These are phyloP conservation scores for Callorhinus ursinus DNA, from an alignment of 2,113 vertebrate species.

Conservation along the genomic window DNA sequence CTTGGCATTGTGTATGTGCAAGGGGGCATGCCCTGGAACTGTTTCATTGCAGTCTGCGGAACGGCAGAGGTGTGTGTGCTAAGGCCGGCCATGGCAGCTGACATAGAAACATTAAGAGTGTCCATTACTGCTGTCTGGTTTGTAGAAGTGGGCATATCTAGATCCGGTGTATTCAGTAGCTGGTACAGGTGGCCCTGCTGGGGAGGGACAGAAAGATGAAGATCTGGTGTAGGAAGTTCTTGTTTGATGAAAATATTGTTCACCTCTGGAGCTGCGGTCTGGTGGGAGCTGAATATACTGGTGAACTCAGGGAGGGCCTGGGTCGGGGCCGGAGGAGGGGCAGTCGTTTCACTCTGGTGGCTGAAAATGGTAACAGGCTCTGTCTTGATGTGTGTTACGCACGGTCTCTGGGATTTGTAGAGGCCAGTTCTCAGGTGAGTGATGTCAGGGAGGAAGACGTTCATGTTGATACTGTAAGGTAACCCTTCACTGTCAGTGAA, in stretches of 20 bases:
- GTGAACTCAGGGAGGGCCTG: constrained; percentile 92
- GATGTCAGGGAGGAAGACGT: constrained; percentile 94
- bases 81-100: constrained; percentile 88
- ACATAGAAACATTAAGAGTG: constrained; percentile 87
- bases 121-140: constrained; percentile 89
- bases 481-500: constrained; percentile 92
- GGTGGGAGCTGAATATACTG: constrained; percentile 90
- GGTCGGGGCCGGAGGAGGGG: constrained; percentile 79
- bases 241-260: constrained; percentile 94
- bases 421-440: constrained; percentile 94
- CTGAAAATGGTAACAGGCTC: constrained; percentile 91
- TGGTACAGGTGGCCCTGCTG: constrained; percentile 95
- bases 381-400: constrained; percentile 93
- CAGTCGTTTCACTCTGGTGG: constrained; percentile 89
- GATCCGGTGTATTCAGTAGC: constrained; percentile 93
- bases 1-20: constrained; percentile 89
- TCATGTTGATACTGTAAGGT: constrained; percentile 98
- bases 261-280: constrained; percentile 85
- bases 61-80: constrained; percentile 87
- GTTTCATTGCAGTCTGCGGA: constrained; percentile 88
- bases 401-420: constrained; percentile 91
- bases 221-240: constrained; percentile 92
- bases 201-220: constrained; percentile 87
- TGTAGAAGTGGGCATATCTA: constrained; percentile 90
- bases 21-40: constrained; percentile 86